Percentiles rank a stretch among this genome's conserved stretches.
These are phyloP conservation scores for Notamacropus eugenii DNA, from an alignment of 2,797 vertebrate species.

Conservation along the genomic window DNA sequence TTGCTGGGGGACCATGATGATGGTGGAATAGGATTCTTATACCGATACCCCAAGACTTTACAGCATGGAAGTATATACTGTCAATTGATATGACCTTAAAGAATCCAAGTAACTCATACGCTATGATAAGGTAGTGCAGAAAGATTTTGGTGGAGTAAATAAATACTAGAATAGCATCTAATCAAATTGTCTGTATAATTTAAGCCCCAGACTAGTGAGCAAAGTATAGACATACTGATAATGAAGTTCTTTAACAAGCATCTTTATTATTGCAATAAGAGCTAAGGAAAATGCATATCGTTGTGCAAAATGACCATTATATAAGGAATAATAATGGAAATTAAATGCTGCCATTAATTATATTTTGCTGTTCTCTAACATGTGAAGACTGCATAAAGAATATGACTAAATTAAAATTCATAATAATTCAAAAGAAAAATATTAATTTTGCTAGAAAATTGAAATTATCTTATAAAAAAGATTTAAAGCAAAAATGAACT, in stretches of 20 bases:
- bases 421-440: conserved; percentile 53
- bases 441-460: conserved; percentile 50
- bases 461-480: conserved; percentile 72
- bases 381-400: conserved; percentile 45
- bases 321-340: background rate
- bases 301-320: conserved; percentile 19
- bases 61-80: background rate
- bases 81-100: background rate
- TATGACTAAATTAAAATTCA: conserved; percentile 59
- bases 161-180: background rate
- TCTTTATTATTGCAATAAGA: conserved; percentile 5
- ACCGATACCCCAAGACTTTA: background rate
- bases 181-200: background rate
- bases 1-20: background rate
- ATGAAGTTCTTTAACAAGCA: background rate
- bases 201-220: background rate
- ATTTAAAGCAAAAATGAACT: conserved; percentile 66
- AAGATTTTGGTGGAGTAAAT: background rate
- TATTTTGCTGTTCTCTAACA: conserved; percentile 12
- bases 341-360: background rate
- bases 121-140: background rate
- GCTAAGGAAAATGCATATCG: background rate
- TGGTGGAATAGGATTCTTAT: background rate
- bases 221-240: background rate
- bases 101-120: background rate